A percentile compares a stretch with the other conserved stretches of the same genome.
phyloP scores from a whole-genome alignment of 1,140 invertebrate genomes.

The Artemia franciscana region DNA sequence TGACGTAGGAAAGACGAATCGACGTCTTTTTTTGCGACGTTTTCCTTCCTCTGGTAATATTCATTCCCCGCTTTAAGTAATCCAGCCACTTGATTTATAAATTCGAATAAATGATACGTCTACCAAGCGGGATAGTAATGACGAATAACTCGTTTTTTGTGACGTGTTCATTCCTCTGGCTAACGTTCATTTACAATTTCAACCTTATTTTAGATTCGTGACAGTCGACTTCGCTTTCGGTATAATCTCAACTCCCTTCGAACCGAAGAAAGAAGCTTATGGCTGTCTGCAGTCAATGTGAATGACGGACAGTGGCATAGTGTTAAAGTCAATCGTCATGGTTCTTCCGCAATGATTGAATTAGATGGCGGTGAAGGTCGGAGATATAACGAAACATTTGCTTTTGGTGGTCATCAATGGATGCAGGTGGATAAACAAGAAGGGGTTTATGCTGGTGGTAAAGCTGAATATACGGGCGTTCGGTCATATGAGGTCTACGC shows the following conservation, averaged over 20 bases:
- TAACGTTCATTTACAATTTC: no score
- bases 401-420: constrained; percentile 73
- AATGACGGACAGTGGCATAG: constrained; percentile 96
- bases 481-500: constrained; percentile 77
- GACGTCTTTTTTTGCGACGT: no score
- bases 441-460: constrained; percentile 79
- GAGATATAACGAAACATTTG: constrained; percentile 79
- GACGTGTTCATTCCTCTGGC: no score
- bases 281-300: constrained; percentile 64
- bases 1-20: no score
- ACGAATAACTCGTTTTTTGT: no score
- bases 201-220: constrained; percentile 40
- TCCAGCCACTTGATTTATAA: no score
- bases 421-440: constrained; percentile 77
- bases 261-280: constrained; percentile 67
- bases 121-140: no score
- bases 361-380: constrained; percentile 84
- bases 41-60: no score
- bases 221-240: constrained; percentile 63
- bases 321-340: constrained; percentile 52
- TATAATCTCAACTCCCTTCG: constrained; percentile 78
- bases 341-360: constrained; percentile 75
- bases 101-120: no score
- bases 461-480: constrained; percentile 79
- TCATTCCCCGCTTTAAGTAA: no score